Percentiles rank a stretch among this genome's conserved stretches.
These are phyloP conservation scores for Lasaia peninsularis DNA, from an alignment of 1,140 invertebrate species.

Conservation along the genomic window DNA sequence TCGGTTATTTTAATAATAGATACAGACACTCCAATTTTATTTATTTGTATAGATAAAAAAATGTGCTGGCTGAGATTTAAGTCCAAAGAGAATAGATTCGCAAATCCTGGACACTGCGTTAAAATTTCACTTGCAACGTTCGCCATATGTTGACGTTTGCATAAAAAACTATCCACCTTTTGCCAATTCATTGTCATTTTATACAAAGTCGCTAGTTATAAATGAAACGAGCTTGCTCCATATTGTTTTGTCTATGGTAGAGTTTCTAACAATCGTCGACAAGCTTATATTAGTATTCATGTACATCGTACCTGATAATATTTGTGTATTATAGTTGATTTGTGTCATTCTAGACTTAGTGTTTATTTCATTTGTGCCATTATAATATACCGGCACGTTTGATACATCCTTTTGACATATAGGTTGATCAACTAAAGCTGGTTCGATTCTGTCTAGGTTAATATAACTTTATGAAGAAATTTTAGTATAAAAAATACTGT, in stretches of 20 bases:
- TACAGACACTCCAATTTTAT: too few relatives aligned
- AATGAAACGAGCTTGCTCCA: slow-evolving; percentile 10
- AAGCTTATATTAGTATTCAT: slow-evolving; percentile 49
- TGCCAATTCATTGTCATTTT: slow-evolving; percentile 12
- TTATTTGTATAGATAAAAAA: too few relatives aligned
- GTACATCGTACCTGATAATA: slow-evolving; percentile 61
- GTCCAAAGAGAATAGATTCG: too few relatives aligned
- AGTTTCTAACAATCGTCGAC: slow-evolving; percentile 50
- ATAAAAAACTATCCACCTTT: neutral
- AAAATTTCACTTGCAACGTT: neutral
- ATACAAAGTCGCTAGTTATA: slow-evolving; percentile 18
- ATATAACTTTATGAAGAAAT: too few relatives aligned
- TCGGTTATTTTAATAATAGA: too few relatives aligned
- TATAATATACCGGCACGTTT: neutral
- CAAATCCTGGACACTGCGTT: neutral
- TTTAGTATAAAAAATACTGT: too few relatives aligned
- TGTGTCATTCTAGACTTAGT: slow-evolving; percentile 17
- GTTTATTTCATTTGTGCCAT: slow-evolving; percentile 3
- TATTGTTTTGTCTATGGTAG: slow-evolving; percentile 11
- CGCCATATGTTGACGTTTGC: neutral
- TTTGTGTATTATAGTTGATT: slow-evolving; percentile 61
- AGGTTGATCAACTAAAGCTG: too few relatives aligned
- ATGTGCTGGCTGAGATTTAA: too few relatives aligned
- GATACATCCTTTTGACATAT: neutral
- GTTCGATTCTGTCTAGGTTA: too few relatives aligned